phyloP scores from a whole-genome alignment of 2,888 invertebrate species.

The Melitaea athalia region DNA sequence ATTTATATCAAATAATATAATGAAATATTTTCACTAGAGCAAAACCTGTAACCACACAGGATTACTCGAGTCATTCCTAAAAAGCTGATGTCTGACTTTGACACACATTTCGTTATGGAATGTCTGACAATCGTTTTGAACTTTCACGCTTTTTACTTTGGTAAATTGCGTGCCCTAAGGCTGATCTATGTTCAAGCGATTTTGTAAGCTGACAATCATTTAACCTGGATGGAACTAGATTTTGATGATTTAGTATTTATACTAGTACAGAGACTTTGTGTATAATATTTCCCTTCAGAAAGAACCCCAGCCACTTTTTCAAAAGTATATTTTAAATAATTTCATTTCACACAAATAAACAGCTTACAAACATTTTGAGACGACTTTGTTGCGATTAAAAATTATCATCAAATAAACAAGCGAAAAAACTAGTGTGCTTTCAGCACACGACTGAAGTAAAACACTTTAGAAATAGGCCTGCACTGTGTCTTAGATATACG shows the following conservation, averaged over 20 bases:
- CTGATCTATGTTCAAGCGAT: background rate
- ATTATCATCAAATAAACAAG: too few species aligned
- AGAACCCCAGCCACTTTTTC: too few species aligned
- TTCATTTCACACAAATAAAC: too few species aligned
- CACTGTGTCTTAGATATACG: too few species aligned
- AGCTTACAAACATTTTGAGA: too few species aligned
- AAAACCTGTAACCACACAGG: slow-evolving; percentile 20
- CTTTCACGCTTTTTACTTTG: slow-evolving; percentile 32
- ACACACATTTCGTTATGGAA: slow-evolving; percentile 22
- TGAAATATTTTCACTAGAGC: slow-evolving; percentile 22
- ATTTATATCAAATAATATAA: too few species aligned
- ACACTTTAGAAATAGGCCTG: too few species aligned
- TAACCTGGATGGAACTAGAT: background rate
- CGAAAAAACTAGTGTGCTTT: too few species aligned
- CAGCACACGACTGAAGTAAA: too few species aligned
- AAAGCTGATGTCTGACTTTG: slow-evolving; percentile 25
- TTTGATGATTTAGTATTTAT: background rate
- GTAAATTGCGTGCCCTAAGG: slow-evolving; percentile 1
- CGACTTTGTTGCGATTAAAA: too few species aligned
- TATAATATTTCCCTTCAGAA: too few species aligned
- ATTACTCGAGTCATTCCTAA: slow-evolving; percentile 29
- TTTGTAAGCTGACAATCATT: background rate
- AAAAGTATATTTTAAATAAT: too few species aligned
- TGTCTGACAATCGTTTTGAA: slow-evolving; percentile 26
- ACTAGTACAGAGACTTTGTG: background rate